phyloP scores from a whole-genome alignment of 2,888 invertebrate species.

The Chaitophorus viminalis region DNA sequence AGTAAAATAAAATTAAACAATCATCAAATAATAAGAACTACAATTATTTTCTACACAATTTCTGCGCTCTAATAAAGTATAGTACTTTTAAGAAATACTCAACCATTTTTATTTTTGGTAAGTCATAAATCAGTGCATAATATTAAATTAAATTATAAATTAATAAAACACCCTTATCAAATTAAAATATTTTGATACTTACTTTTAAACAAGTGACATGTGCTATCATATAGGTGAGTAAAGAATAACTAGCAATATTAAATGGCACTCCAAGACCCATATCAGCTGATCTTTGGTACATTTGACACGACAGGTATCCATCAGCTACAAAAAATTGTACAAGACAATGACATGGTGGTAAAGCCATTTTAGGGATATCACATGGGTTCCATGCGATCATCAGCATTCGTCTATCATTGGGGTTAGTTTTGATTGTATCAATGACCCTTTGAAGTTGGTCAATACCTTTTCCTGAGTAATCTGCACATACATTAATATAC shows the following conservation, averaged over 20 bases:
- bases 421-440: slow-evolving; percentile 80
- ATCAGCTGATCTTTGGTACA: slow-evolving; percentile 97
- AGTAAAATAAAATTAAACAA: no score
- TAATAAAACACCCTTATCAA: neutral
- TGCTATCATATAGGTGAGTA: slow-evolving; percentile 95
- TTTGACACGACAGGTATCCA: slow-evolving; percentile 86
- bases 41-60: no score
- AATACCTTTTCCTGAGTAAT: slow-evolving; percentile 86
- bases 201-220: slow-evolving; percentile 91
- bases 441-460: slow-evolving; percentile 89
- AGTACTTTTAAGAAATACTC: neutral
- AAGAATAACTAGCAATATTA: slow-evolving; percentile 95
- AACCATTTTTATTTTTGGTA: neutral
- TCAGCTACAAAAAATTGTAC: slow-evolving; percentile 92
- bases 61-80: no score
- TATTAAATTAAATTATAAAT: no score
- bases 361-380: slow-evolving; percentile 89
- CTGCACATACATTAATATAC: slow-evolving; percentile 82
- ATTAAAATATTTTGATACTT: slow-evolving; percentile 63
- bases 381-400: slow-evolving; percentile 96
- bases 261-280: slow-evolving; percentile 99
- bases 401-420: slow-evolving; percentile 88
- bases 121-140: no score
- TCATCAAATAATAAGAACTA: no score
- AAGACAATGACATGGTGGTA: slow-evolving; percentile 96